Evolutionary conservation across 2,797 vertebrate species (phyloP).

Genomic region (Schizopygopsis malacanthus): DNA sequence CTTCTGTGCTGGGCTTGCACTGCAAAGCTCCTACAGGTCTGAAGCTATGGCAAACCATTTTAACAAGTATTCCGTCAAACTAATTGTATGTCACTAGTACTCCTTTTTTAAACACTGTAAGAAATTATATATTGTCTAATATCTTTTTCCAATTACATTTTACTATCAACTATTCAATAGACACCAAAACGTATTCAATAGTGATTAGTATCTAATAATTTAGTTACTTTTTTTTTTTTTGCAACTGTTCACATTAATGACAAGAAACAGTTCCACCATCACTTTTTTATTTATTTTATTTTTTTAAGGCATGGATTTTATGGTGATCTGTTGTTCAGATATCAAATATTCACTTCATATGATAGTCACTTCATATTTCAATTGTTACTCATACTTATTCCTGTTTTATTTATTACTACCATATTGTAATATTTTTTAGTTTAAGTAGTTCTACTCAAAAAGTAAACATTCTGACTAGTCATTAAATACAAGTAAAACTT

Average conservation of each 20-base stretch:
- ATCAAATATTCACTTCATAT: neutral
- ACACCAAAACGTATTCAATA: neutral
- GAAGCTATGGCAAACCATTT: conserved; percentile 5
- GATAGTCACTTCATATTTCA: neutral
- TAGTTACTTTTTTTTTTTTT: neutral
- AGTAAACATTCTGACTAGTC: no score
- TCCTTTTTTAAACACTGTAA: neutral
- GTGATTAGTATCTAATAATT: neutral
- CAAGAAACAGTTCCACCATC: neutral
- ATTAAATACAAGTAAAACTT: no score
- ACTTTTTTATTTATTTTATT: no score
- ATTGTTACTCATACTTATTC: neutral
- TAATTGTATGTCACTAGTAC: neutral
- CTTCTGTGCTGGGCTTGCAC: neutral
- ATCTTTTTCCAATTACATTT: neutral
- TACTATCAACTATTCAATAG: neutral
- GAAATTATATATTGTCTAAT: neutral
- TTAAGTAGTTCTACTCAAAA: no score
- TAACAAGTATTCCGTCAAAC: neutral
- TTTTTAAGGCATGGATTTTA: neutral
- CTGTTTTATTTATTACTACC: neutral
- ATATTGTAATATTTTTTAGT: no score
- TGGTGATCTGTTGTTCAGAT: neutral
- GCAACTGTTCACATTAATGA: neutral
- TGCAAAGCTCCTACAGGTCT: conserved; percentile 7